Evolutionary conservation across 1,140 invertebrate genomes (phyloP).

Genomic region (Trichonephila clavipes): DNA sequence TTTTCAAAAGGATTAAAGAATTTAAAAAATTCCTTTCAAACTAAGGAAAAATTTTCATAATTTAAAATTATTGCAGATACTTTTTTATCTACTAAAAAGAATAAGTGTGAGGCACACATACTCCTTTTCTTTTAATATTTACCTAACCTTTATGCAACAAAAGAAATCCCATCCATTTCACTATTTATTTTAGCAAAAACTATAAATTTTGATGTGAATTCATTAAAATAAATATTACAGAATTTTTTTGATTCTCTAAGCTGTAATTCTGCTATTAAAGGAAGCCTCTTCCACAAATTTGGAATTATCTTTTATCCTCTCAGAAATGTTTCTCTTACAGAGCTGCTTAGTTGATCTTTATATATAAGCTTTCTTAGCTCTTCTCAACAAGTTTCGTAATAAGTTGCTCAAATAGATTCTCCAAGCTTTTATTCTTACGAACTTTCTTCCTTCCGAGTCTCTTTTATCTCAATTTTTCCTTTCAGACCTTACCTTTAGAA

Average conservation of each 20-base stretch:
- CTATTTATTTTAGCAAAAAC: no score
- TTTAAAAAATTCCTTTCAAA: no score
- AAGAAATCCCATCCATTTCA: no score
- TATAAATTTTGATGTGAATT: no score
- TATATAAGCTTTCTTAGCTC: conserved; percentile 23
- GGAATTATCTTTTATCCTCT: neutral
- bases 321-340: neutral
- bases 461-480: conserved; percentile 17
- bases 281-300: neutral
- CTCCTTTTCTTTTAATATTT: no score
- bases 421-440: conserved; percentile 10
- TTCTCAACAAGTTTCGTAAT: conserved; percentile 21
- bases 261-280: neutral
- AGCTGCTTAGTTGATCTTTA: conserved; percentile 12
- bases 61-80: no score
- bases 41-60: no score
- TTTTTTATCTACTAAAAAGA: no score
- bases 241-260: neutral
- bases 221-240: neutral
- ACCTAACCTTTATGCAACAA: no score
- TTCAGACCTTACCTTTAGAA: conserved; percentile 21
- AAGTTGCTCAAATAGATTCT: conserved; percentile 38
- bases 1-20: no score
- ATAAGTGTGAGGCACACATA: no score
- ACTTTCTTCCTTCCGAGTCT: conserved; percentile 13